Evolutionary conservation across 1,140 invertebrate genomes (phyloP).

Genomic region (Calephelis nemesis): DNA sequence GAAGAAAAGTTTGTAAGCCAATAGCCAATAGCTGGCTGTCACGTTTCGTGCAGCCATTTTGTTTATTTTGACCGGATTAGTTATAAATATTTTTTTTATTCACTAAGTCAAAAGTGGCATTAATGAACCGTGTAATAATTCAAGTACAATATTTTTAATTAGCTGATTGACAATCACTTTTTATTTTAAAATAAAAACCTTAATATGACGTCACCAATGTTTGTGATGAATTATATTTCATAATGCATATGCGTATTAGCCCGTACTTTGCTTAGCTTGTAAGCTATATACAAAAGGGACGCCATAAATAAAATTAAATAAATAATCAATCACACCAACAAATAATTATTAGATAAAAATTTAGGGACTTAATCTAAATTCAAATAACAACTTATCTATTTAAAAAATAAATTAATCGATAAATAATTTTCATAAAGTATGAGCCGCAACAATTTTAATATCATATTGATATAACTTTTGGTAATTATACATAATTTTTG

Average conservation of each 20-base stretch:
- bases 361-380: slow-evolving; percentile 30
- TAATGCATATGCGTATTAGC: slow-evolving; percentile 4
- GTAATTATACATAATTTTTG: slow-evolving; percentile 35
- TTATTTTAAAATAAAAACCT: no score
- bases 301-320: slow-evolving; percentile 40
- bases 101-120: no score
- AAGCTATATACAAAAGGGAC: slow-evolving; percentile 32
- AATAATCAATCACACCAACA: slow-evolving; percentile 47
- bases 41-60: no score
- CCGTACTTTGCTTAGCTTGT: slow-evolving; percentile 10
- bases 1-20: no score
- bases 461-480: slow-evolving; percentile 71
- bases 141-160: no score
- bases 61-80: no score
- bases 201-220: not conserved
- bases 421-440: slow-evolving; percentile 58
- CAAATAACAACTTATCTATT: slow-evolving; percentile 54
- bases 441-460: slow-evolving; percentile 76
- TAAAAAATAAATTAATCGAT: slow-evolving; percentile 71
- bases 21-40: no score
- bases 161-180: no score
- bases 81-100: no score
- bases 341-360: slow-evolving; percentile 26
- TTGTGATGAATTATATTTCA: no score
- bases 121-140: no score